Base-by-base conservation (phyloP, 1,140 invertebrate species). In the Pemphigus obesinymphae region DNA sequence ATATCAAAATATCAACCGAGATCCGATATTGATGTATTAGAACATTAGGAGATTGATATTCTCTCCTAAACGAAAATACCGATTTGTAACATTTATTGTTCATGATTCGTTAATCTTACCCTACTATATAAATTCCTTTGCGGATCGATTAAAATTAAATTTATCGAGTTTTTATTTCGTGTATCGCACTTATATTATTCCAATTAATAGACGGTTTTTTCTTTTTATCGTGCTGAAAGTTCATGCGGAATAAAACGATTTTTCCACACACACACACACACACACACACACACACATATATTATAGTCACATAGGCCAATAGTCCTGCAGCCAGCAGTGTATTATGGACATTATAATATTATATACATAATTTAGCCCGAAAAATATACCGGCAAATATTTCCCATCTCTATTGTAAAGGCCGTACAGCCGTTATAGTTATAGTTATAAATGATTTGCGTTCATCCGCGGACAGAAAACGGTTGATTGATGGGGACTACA, bases 401-500 rank as follows among this genome's bases (percentile, higher is more conserved):
- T 34, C 17, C 29, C 53, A 5, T 58, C 61, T 63, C 72, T 53
- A 50, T 75, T 78, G 34, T 58, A 78, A 58, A 58, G n/a, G 50
- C 48, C 2, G 6, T 78, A n/a, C n/a, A 29, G 50, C n/a, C 26
- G 34, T 55, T 78, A 78, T 78, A n/a, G n/a, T n/a, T 61, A n/a
- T 78, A 55, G 53, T 78, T 78, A 78, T 78, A 78, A 78, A 78
- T 58, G 34, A 55, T 58, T 40, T 40, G 4, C 20, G 61, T 55
- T 58, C 50, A 37, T 55, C 29, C 40, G 48, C 50, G 53, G 31
- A n/a, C 34, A 37, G 37, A 53, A n/a, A n/a, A 26, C 15, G 13
- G 75, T 78, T 78, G 75, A 78, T 78, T 78, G 75, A 78, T 78
- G 75, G 15, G n/a, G 31, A 34, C 50, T 61, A 78, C 34, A 78